These are phyloP conservation scores for Scelioninae gen. 2 DNA, from an alignment of 2,888 invertebrate species.

Conservation along the genomic window DNA sequence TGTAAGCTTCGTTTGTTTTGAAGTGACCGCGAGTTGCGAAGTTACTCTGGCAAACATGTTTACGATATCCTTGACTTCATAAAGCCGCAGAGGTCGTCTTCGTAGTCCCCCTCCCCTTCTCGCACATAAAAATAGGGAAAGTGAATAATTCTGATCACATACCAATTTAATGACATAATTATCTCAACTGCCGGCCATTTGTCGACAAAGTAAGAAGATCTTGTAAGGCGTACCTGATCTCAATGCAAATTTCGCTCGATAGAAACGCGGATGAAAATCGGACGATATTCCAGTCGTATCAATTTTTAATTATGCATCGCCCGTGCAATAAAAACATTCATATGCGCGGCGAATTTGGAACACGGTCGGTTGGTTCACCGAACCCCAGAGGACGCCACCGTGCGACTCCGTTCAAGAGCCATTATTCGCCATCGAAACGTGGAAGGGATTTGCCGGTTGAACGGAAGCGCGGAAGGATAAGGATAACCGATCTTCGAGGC, in stretches of 20 bases:
- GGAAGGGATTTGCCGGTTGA: neutral
- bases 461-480: constrained; percentile 31
- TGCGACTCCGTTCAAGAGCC: constrained; percentile 7
- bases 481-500: constrained; percentile 20
- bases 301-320: constrained; percentile 24
- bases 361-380: neutral
- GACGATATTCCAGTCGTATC: constrained; percentile 19
- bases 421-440: constrained; percentile 18
- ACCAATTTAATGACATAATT: constrained; percentile 39
- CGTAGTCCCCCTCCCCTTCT: neutral
- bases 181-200: constrained; percentile 31
- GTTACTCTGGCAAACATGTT: constrained; percentile 47
- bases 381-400: constrained; percentile 10
- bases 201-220: constrained; percentile 22
- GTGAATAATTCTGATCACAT: constrained; percentile 41
- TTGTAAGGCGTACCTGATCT: constrained; percentile 4
- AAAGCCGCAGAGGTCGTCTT: constrained; percentile 10
- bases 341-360: constrained; percentile 1
- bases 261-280: constrained; percentile 25
- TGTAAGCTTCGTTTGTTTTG: constrained; percentile 43
- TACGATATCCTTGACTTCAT: constrained; percentile 40
- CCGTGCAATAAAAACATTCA: constrained; percentile 5
- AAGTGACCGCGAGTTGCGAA: constrained; percentile 25
- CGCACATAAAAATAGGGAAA: constrained; percentile 14
- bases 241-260: constrained; percentile 16